Base-by-base conservation (phyloP, 2,797 vertebrate species). In the Spatula clypeata region DNA sequence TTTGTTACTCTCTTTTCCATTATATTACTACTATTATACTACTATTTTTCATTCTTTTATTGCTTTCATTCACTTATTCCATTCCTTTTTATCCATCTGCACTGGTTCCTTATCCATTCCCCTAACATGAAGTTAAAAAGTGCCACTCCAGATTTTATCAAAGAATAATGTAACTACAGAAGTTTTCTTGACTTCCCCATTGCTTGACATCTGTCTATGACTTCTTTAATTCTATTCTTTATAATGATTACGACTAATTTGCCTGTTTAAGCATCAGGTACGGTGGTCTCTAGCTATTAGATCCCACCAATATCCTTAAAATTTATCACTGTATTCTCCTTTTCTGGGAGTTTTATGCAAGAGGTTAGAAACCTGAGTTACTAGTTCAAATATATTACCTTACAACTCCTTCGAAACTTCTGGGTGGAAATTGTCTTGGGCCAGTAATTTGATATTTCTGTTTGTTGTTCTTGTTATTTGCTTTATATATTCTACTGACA, bases 221-320 rank as follows among this genome's bases (percentile, higher is more conserved):
- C 36, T 49, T 73, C 21, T 49, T 5, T 73, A 57, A 31, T 76
- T 79, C 7, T 64, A 6, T 20, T 60, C 79, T 65, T 73, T 57
- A 12, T 71, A 24, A 19, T 10, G 21, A 58, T 20, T 80, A 9
- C 1, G 13, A 45, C 12, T 36, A 21, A 61, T 86, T 76, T 91
- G 17, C 27, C 31, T 80, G 13, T 15, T 5, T 45, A 80, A 80
- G 2, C 24, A 29, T 58, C 20, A 62, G 9, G 32, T 73, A 5
- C 18, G 29, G 42, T 2, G 0, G 3, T 70, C 40, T 76, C 12
- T 19, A 70, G 7, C 19, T 86, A 42, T 6, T 73, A 0, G 2
- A 77, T 74, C 11, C 19, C n/a, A 67, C 2, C 14, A 51, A 64
- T 34, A 47, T 26, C 0, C 54, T 14, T 45, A 54, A 77, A 90